phyloP scores from a whole-genome alignment of 2,113 vertebrate genomes.

The Capreolus pygargus region DNA sequence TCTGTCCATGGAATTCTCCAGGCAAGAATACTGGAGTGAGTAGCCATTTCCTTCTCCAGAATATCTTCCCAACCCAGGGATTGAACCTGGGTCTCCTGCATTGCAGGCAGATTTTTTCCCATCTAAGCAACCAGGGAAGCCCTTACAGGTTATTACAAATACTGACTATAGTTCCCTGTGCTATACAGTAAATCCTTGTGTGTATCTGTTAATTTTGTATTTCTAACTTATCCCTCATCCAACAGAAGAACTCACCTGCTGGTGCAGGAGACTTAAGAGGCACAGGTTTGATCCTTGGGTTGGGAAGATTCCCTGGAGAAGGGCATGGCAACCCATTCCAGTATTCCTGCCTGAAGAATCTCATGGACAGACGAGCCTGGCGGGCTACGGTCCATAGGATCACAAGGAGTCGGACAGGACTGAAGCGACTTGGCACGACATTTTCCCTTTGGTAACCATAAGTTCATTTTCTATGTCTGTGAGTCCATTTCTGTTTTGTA shows the following conservation, averaged over 20 bases:
- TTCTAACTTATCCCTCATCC: not conserved
- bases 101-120: not conserved
- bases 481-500: not conserved
- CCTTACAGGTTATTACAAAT: not conserved
- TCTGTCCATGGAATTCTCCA: not conserved
- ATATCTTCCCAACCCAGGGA: not conserved
- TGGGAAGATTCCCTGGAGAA: not conserved
- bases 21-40: not conserved
- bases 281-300: not conserved
- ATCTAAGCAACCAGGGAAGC: not conserved
- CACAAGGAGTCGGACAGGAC: not conserved
- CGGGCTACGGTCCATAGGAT: not conserved
- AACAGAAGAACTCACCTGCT: not conserved
- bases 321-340: not conserved
- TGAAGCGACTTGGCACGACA: not conserved
- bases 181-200: not conserved
- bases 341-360: not conserved
- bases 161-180: not conserved
- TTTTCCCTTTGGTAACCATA: not conserved
- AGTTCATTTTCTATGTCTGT: not conserved
- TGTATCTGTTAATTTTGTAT: not conserved
- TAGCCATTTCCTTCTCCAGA: too few species aligned
- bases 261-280: not conserved
- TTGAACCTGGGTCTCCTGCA: not conserved
- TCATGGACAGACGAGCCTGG: not conserved